phyloP scores from a whole-genome alignment of 2,888 invertebrate genomes.

The Mimas tiliae region DNA sequence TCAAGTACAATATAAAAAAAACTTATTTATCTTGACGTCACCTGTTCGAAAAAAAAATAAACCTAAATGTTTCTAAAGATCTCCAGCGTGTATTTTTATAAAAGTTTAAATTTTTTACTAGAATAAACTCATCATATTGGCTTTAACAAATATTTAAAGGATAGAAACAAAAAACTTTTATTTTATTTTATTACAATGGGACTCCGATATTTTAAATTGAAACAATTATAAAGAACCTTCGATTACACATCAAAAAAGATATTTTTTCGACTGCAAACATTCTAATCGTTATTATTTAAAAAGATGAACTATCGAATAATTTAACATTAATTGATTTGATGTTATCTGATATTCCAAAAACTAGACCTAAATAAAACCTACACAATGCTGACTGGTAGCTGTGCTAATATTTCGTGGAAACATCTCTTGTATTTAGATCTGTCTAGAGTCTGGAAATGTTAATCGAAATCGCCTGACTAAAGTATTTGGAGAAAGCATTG shows the following conservation, averaged over 20 bases:
- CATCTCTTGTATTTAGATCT: conserved; percentile 11
- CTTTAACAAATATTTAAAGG: neutral
- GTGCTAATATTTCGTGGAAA: conserved; percentile 1
- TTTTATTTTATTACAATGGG: too few species aligned
- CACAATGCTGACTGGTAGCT: neutral
- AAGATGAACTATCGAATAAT: neutral
- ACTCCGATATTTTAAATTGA: neutral
- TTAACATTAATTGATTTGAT: conserved; percentile 3
- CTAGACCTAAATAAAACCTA: neutral
- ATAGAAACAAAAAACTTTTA: neutral
- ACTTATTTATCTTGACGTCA: too few species aligned
- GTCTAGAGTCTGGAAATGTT: conserved; percentile 20
- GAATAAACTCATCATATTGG: too few species aligned
- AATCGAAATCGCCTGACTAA: conserved; percentile 8
- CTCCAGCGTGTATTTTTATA: too few species aligned
- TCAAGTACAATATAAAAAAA: too few species aligned
- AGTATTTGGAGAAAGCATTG: conserved; percentile 21
- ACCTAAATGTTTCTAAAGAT: too few species aligned
- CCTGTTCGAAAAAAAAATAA: too few species aligned
- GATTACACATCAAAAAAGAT: neutral
- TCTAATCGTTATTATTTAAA: neutral
- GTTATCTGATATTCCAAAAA: neutral
- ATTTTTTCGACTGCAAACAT: neutral
- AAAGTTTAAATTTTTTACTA: too few species aligned
- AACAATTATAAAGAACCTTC: neutral